Percentiles rank a stretch among this genome's conserved stretches.
Evolutionary conservation across 2,797 vertebrate genomes (phyloP).

Genomic region (Chromis chromis): DNA sequence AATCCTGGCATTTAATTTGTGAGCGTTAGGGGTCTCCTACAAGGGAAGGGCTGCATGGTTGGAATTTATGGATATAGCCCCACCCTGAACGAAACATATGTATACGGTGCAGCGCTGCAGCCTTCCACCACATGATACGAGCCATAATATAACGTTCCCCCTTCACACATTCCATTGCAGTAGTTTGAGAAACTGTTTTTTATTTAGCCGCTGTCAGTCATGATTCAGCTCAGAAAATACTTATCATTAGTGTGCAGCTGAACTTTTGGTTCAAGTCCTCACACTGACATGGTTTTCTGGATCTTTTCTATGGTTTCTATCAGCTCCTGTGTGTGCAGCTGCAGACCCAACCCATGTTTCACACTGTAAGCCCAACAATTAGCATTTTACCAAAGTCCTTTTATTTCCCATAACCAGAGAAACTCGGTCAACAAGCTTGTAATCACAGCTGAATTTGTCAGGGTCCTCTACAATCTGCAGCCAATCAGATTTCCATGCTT

Average conservation of each 20-base stretch:
- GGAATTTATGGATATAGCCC: conserved; percentile 74
- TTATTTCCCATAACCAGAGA: conserved; percentile 29
- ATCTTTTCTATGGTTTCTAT: background rate
- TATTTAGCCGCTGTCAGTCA: conserved; percentile 54
- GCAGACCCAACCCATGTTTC: conserved; percentile 13
- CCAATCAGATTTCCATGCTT: conserved; percentile 28
- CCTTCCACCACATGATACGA: conserved; percentile 68
- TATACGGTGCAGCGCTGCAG: conserved; percentile 42
- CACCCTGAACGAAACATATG: conserved; percentile 72
- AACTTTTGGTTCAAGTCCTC: conserved; percentile 12
- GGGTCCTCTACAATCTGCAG: conserved; percentile 43
- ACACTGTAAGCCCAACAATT: conserved; percentile 10
- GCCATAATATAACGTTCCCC: conserved; percentile 64
- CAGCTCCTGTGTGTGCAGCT: conserved; percentile 5
- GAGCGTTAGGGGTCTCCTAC: conserved; percentile 69
- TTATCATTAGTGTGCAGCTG: conserved; percentile 35
- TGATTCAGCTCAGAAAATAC: conserved; percentile 38
- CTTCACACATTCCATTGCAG: conserved; percentile 66
- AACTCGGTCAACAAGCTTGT: conserved; percentile 39
- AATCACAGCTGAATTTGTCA: conserved; percentile 35
- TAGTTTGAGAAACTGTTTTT: conserved; percentile 44
- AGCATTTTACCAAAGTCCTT: conserved; percentile 15
- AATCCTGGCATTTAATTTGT: conserved; percentile 76
- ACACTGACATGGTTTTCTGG: background rate
- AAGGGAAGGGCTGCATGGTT: conserved; percentile 72